Base-by-base conservation (phyloP, 2,797 vertebrate species). In the Bradypodion ventrale region DNA sequence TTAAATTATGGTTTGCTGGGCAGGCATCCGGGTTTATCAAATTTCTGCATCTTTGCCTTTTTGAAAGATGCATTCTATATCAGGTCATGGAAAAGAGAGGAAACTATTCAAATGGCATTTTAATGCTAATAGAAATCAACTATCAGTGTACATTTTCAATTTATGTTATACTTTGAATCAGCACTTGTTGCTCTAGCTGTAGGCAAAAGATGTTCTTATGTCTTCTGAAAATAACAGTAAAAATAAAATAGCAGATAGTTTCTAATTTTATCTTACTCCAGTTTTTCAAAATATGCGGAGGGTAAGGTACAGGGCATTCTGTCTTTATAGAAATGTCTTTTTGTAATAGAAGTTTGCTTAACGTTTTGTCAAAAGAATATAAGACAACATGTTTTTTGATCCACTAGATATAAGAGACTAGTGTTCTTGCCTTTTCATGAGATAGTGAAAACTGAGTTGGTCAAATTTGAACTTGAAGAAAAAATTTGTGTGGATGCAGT, bases 101-200 rank as follows among this genome's bases (percentile, higher is more conserved):
- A 35, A 79, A 19, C 16, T 56, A 56, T 56, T 56, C 52, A 16
- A 23, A 84, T 73, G 52, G 23, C 2, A 19, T 86, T 87, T 77
- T 9, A 49, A 63, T 82, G 75, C 27, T 80, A 49, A 72, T 29
- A 83, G 7, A 85, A 84, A 42, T 37, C 63, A 83, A 83, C 42
- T 27, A 46, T 83, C 75, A 86, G 72, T 80, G n/a, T 44, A 87
- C n/a, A 27, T 60, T 75, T 88, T 89, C 74, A 29, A 78, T 25
- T 81, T 68, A 27, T 72, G 40, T 16, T 56, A 2, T 68, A 9
- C 13, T 77, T 73, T 78, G 90, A 85, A 72, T 9, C 32, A 52
- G 65, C 80, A 86, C n/a, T 62, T 75, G 9, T 13, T 6, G 1
- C 74, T 90, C 40, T 75, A 62, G 44, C 88, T 83, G 88, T 27